Evolutionary conservation across 2,113 vertebrate species (phyloP).

Genomic region (Bettongia penicillata): DNA sequence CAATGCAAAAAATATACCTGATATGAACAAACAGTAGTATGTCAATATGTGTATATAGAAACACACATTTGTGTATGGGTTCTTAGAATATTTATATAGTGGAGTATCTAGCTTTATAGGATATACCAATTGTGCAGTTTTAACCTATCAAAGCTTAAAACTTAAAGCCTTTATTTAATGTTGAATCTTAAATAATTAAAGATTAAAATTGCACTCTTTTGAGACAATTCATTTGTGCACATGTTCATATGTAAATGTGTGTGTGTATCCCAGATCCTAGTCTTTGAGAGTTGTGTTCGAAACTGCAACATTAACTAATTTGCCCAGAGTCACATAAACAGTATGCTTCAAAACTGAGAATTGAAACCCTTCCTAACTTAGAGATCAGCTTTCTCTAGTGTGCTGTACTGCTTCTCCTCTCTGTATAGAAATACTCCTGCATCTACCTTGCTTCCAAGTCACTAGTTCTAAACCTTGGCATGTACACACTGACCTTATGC

Average conservation of each 20-base stretch:
- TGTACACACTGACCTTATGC: no score
- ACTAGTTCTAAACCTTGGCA: no score
- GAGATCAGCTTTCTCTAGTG: not conserved
- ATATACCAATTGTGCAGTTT: no score
- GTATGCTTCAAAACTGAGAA: not conserved
- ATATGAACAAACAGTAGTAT: not conserved
- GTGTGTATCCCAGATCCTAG: not conserved
- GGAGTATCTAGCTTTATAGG: not conserved
- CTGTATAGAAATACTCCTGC: not conserved
- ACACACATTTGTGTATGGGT: not conserved
- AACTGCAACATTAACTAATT: not conserved
- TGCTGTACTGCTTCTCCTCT: not conserved
- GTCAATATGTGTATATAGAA: not conserved
- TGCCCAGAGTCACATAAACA: not conserved
- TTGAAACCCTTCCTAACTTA: not conserved
- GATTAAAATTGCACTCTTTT: no score
- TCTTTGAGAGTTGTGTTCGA: not conserved
- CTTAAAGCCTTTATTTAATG: no score
- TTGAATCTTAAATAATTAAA: no score
- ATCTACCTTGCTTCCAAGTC: not conserved
- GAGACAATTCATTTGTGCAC: no score
- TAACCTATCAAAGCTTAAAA: no score
- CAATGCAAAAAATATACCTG: not conserved
- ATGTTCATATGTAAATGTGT: no score
- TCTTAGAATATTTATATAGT: not conserved